phyloP scores from a whole-genome alignment of 2,888 invertebrate genomes.

The Erpobdella octoculata region DNA sequence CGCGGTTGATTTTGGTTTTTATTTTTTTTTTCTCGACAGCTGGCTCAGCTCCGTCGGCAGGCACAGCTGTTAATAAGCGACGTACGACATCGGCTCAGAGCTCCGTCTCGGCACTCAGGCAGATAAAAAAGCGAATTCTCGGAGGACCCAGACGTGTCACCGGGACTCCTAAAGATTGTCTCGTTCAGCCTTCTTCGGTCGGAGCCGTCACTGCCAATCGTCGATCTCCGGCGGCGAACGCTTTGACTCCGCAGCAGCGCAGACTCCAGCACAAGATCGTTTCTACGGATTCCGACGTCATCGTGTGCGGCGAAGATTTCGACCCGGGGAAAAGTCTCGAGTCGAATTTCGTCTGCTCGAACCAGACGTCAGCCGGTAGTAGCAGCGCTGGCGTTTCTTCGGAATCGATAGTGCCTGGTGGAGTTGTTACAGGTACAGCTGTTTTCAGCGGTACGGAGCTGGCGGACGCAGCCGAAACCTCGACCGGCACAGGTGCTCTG shows the following conservation, averaged over 20 bases:
- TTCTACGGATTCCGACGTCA: neutral
- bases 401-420: neutral
- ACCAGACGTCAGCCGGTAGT: neutral
- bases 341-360: neutral
- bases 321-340: neutral
- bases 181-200: neutral
- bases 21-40: too few species aligned
- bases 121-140: neutral
- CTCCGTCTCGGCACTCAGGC: too few species aligned
- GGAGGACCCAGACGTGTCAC: neutral
- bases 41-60: too few species aligned
- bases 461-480: neutral
- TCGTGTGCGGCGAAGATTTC: neutral
- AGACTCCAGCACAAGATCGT: neutral
- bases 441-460: neutral
- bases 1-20: too few species aligned
- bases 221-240: neutral
- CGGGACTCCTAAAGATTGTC: neutral
- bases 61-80: too few species aligned
- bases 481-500: neutral
- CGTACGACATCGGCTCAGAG: too few species aligned
- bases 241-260: neutral
- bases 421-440: neutral
- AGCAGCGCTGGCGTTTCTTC: too few species aligned
- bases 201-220: too few species aligned